These are phyloP conservation scores for Falcunculus frontatus DNA, from an alignment of 2,113 vertebrate genomes.

Conservation along the genomic window DNA sequence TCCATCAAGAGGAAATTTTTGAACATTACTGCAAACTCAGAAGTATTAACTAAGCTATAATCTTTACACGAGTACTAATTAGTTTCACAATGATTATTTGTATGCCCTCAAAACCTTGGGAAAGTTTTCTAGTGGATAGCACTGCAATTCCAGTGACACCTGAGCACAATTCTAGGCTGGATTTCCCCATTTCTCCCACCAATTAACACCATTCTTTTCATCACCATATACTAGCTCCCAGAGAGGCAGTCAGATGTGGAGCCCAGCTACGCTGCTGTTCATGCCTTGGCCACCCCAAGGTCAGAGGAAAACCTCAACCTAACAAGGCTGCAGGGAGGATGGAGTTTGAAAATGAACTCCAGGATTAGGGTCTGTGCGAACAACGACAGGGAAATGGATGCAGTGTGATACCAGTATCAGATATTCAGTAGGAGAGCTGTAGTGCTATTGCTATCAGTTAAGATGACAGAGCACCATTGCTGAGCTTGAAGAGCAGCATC, in stretches of 20 bases:
- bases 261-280: not conserved
- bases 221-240: not conserved
- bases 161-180: not conserved
- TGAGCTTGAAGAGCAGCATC: not conserved
- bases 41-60: not conserved
- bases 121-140: not conserved
- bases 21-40: not conserved
- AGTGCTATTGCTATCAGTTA: not conserved
- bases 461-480: not conserved
- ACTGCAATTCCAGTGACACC: not conserved
- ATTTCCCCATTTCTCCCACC: not conserved
- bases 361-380: not conserved
- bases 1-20: not conserved
- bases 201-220: not conserved
- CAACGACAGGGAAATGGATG: rapidly evolving
- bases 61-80: not conserved
- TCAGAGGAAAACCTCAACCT: not conserved
- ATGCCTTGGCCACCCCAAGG: not conserved
- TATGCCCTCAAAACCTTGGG: not conserved
- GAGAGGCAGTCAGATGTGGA: not conserved
- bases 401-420: not conserved
- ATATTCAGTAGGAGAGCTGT: not conserved
- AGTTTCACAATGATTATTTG: not conserved
- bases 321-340: not conserved
- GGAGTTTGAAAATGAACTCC: not conserved